These are phyloP conservation scores for Coptodon rendalli DNA, from an alignment of 2,113 vertebrate genomes.

Conservation along the genomic window DNA sequence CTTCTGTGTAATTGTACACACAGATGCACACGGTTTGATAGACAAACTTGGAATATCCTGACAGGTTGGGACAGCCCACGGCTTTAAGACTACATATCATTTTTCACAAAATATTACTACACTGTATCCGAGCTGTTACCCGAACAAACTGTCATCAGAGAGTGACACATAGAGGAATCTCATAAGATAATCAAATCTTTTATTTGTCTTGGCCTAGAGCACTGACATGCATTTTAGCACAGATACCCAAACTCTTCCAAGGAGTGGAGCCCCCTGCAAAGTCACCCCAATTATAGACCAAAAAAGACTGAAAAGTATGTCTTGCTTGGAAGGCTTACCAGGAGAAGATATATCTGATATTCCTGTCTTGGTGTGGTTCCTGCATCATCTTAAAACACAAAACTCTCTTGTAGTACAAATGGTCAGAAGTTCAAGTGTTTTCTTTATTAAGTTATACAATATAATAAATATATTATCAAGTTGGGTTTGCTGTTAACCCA, in stretches of 20 bases:
- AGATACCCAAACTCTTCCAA: neutral
- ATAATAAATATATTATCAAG: neutral
- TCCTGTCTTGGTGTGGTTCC: neutral
- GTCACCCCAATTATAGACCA: neutral
- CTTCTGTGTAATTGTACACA: neutral
- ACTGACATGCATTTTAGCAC: neutral
- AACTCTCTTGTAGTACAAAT: neutral
- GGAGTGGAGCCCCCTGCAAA: neutral
- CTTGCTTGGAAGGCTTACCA: neutral
- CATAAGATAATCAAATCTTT: neutral
- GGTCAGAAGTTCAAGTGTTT: neutral
- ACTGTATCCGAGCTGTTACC: neutral
- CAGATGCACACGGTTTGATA: neutral
- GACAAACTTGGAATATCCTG: neutral
- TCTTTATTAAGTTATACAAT: neutral
- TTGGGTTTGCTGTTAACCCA: neutral
- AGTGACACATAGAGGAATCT: neutral
- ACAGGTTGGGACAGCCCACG: neutral
- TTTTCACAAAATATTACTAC: neutral
- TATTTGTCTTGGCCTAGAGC: neutral
- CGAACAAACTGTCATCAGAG: neutral
- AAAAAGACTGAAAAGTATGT: neutral
- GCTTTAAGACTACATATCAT: neutral
- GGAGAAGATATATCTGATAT: neutral
- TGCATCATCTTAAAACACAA: neutral